Evolutionary conservation across 1,140 invertebrate genomes (phyloP).

Genomic region (Coboldia fuscipes): DNA sequence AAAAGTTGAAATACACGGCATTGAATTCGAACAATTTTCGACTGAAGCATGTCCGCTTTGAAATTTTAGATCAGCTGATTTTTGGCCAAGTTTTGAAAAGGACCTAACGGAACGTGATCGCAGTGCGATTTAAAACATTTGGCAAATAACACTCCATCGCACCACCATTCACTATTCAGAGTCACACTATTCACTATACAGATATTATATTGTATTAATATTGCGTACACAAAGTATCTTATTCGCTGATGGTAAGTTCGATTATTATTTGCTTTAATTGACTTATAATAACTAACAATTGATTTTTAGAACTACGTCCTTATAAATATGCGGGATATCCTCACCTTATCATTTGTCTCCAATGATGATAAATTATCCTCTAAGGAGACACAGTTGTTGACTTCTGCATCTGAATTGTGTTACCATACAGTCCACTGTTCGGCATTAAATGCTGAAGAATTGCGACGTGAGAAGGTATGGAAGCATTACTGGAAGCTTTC

Average conservation of each 20-base stretch:
- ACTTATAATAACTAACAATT: slow-evolving; percentile 1
- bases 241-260: slow-evolving; percentile 67
- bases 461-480: slow-evolving; percentile 83
- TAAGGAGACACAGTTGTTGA: slow-evolving; percentile 64
- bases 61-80: too few species aligned
- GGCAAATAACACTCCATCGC: too few species aligned
- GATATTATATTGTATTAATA: slow-evolving; percentile 91
- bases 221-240: slow-evolving; percentile 90
- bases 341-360: slow-evolving; percentile 88
- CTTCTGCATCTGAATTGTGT: slow-evolving; percentile 80
- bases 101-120: too few species aligned
- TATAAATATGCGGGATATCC: slow-evolving; percentile 99
- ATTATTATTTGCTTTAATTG: slow-evolving; percentile 1
- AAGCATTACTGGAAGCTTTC: slow-evolving; percentile 72
- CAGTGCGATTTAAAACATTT: too few species aligned
- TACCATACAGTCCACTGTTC: slow-evolving; percentile 96
- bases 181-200: too few species aligned
- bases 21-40: too few species aligned
- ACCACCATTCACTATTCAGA: too few species aligned
- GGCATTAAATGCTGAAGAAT: slow-evolving; percentile 91
- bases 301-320: slow-evolving; percentile 56
- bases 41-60: too few species aligned
- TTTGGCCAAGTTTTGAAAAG: too few species aligned
- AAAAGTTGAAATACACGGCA: too few species aligned
- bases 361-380: slow-evolving; percentile 83